Base-by-base conservation (phyloP, 2,888 invertebrate species). In the Volucella inflata region DNA sequence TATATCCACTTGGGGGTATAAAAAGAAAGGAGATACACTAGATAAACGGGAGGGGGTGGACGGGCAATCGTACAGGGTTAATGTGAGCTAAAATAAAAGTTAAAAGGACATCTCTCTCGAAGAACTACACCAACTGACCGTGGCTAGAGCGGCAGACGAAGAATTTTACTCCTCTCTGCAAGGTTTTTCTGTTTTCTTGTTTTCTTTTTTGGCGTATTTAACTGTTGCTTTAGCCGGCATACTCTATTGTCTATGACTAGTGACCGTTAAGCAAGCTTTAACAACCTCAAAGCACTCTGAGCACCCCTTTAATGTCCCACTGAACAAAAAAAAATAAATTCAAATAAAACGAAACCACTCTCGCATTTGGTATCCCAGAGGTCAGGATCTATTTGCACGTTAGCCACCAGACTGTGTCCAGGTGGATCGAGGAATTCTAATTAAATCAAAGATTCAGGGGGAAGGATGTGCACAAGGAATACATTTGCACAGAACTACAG, bases 201-300 rank as follows among this genome's bases (percentile, higher is more conserved):
- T 6, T 30, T 30, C 6, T 30, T 30, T 30, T 30, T 30, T 3
- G 4, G 4, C 30, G 30, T 6, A 30, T 30, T 30, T 44, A 60
- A 76, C 44, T 68, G 60, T 59, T 65, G 64, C 65, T 75, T 30
- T 30, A 30, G 30, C 30, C 30, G 6, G 6, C 38, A n/a, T 59
- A 14, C 21, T 42, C 8, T 72, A 16, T 53, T 57, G 12, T 44
- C 17, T 74, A 55, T 38, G 62, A 60, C 60, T 46, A 14, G 60
- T 76, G 80, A 36, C 70, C 64, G 71, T 81, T 65, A 76, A 70
- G 65, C 76, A 76, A 76, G 65, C 70, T 76, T 76, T 30, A 30
- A 30, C 30, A 30, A 81, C 76, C 75, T 65, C 65, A 38, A 53
- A 64, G 38, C 30, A 30, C 30, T 30, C 30, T 6, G 6, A 30